Base-by-base conservation (phyloP, 2,797 vertebrate genomes). In the Caiman crocodilus region DNA sequence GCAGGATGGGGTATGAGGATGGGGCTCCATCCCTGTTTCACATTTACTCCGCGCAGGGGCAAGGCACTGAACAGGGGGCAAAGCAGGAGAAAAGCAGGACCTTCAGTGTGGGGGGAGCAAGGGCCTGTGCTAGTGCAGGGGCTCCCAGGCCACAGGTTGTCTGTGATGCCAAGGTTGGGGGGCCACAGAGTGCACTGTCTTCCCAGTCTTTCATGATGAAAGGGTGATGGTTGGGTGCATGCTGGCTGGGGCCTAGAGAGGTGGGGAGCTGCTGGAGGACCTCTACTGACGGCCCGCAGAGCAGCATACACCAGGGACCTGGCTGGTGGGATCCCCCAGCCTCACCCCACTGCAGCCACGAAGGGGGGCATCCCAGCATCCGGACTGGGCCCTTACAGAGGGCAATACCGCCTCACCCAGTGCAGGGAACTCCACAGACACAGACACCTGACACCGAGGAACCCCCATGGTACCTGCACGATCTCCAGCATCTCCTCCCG, bases 401-500 rank as follows among this genome's bases (percentile, higher is more conserved):
- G 67, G 30, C 67, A 35, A 69, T 69, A 21, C 30, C 23, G 4
- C 89, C 90, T 90, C 84, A 23, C 23, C 76, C n/a, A n/a, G 12
- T 5, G 42, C 42, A 10, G 42, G 42, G 9, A 50, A 50, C 42
- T 50, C 9, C 42, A 50, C 42, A 50, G 42, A 32, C 32, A 32
- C 42, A 42, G 42, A 10, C 9, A 50, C 42, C 42, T 50, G 42
- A 10, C 42, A 50, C 42, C 10, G 42, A 50, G 42, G 42, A 50
- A 50, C 42, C 42, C 42, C 42, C 42, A 3, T 50, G 16, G 64
- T 97, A 98, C 98, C 98, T 98, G 98, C 95, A 98, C 98, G 0
- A 98, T 98, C 94, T 98, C 98, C 93, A 98, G 97, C 98, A 98
- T 98, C 96, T 98, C 98, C 90, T 98, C 98, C 1, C 98, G 96